Evolutionary conservation across 2,888 invertebrate species (phyloP), one percentile per base, ranked within the genome.

Genomic region (Zele albiditarsus): DNA sequence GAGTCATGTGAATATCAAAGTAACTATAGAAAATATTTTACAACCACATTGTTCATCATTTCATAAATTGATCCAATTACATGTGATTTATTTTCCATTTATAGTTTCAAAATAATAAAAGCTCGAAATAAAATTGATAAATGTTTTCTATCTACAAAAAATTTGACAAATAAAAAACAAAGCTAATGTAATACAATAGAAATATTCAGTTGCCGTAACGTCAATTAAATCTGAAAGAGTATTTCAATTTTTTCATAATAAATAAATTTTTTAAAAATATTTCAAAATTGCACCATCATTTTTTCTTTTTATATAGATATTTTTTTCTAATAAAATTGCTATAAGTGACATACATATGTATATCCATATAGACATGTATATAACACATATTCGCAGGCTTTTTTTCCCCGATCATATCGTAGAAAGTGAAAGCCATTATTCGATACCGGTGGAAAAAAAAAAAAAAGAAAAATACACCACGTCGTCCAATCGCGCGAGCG

Each of bases 401-500:
- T 74, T 77, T 74, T 71, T 71, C 38, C 46, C 53, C 63, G 53
- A 73, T 71, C 53, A 70, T 75, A 79, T 75, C 76, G 78, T 82
- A 80, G 82, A 83, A 87, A 88, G 88, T 89, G 88, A 89, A 89
- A 88, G 88, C 87, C 81, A 87, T 87, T 87, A 87, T 86, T 78
- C 63, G 79, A 66, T 74, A 60, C 76, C 70, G 86, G 87, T 86
- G 84, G 83, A 83, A 82, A 84, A 66, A 71, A 67, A 67, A 69
- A 83, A 86, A 87, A 42, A 42, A 42, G 12, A 42, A 33, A 46
- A 87, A 88, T 86, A 85, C 77, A 76, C 79, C 75, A 77, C 80
- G 72, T 73, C 79, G 82, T 84, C 81, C 73, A 81, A 81, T 84
- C 85, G 78, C 73, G 28, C 49, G 49, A 62, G 67, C 73, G 73